Evolutionary conservation across 2,888 invertebrate genomes (phyloP), one percentile per base, ranked within the genome.

Genomic region (Protodeltote pygarga): DNA sequence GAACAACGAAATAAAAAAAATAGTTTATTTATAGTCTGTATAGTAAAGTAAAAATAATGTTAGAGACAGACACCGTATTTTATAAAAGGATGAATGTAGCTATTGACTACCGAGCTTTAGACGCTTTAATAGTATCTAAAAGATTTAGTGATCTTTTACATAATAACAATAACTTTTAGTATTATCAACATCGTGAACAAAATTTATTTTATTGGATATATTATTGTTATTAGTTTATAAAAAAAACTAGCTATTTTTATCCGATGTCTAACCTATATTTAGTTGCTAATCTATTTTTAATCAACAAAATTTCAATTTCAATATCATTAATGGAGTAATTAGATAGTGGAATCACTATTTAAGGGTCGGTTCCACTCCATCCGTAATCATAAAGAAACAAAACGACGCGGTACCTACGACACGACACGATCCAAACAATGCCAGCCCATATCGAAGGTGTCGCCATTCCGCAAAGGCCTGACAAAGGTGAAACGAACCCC

Each of bases 401-500:
- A 60, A 61, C 44, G 42, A 57, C 42, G 37, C n/a, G n/a, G n/a
- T 48, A 63, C 32, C 57, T 54, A 55, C n/a, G n/a, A 58, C 59
- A 59, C 60, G 62, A 64, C 66, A 68, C 58, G 61, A 73, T 65
- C 59, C 68, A 64, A 70, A 76, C 72, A 77, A 73, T 67, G 50
- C 62, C 58, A 42, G 39, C 61, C 70, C 69, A 66, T 73, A 74
- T 72, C 69, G 65, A 42, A 71, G 67, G 68, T 71, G 66, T 73
- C 65, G 62, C 62, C 51, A 64, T 61, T 69, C 66, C 47, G 67
- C 62, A 65, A 71, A 65, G 70, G 60, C 64, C 53, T 63, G 47
- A 65, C 69, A 71, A 71, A 77, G 71, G 76, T 74, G 64, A 71
- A 71, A 62, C 65, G 57, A 42, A 61, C 62, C 73, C 65, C 63